phyloP scores from a whole-genome alignment of 1,140 invertebrate genomes.

The Drosophila erecta region DNA sequence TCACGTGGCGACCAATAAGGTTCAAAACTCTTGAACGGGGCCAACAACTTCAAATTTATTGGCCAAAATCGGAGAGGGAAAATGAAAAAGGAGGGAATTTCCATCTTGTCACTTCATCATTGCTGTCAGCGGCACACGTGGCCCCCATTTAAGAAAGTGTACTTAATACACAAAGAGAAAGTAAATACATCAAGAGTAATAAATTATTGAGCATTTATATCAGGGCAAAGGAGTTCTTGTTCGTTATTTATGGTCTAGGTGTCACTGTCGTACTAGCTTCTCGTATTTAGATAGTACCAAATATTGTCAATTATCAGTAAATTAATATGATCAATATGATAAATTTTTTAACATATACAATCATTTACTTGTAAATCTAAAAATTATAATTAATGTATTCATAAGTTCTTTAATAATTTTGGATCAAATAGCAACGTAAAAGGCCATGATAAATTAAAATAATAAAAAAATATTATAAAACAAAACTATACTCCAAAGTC shows the following conservation, averaged over 20 bases:
- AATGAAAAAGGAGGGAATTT: conserved; percentile 44
- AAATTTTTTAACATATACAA: no score
- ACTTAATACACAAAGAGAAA: conserved; percentile 1
- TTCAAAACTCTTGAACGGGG: conserved; percentile 50
- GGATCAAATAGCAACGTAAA: background rate
- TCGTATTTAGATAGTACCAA: no score
- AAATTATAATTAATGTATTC: no score
- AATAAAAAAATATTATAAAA: background rate
- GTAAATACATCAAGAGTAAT: conserved; percentile 31
- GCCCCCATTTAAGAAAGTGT: conserved; percentile 47
- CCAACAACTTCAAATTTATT: conserved; percentile 60
- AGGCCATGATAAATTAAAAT: background rate
- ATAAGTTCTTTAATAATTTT: no score
- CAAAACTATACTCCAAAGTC: conserved; percentile 85
- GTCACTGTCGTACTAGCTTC: background rate
- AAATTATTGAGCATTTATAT: conserved; percentile 43
- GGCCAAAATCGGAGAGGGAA: conserved; percentile 11
- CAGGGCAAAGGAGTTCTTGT: background rate
- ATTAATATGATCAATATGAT: no score
- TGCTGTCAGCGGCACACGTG: conserved; percentile 67
- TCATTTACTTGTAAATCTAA: no score
- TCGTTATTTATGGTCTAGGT: background rate
- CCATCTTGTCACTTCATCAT: conserved; percentile 74
- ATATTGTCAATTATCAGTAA: no score
- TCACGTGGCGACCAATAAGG: conserved; percentile 65